Base-by-base conservation (phyloP, 2,888 invertebrate genomes). In the Lasioglossum marginatum region DNA sequence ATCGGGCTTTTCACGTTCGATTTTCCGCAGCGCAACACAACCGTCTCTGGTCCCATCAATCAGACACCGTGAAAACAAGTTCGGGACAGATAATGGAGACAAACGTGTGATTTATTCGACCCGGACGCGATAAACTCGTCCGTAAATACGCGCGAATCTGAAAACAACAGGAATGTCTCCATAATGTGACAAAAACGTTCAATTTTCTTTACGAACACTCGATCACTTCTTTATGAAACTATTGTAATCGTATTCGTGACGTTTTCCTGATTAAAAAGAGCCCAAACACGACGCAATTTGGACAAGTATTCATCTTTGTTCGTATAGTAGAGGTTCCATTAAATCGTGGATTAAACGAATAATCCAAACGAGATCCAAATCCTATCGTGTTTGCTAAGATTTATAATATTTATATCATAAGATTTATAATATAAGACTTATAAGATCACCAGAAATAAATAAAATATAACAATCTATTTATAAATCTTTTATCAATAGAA, bases 71-170 rank as follows among this genome's bases (percentile, higher is more conserved):
- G 23, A 14, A 48, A 70, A 70, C 43, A 70, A 23, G 34, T 31
- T 34, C 16, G n/a, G 31, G 37, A 48, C 43, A 70, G 82, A 82
- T 82, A 82, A 45, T 12, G n/a, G 14, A n/a, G 74, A 70, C 70
- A 81, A 75, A 12, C 80, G 63, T 5, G 27, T 66, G 34, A 60
- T 77, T 77, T 81, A 71, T 70, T n/a, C 43, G 31, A n/a, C 63
- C n/a, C 40, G 45, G 40, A 19, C n/a, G 68, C 37, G 66, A 72
- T 80, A 80, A 82, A 52, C 57, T 23, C 34, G 66, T 12, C 66
- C 31, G 6, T 23, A 57, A 82, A 45, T 45, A 73, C 66, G 19
- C 16, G 14, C 43, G 19, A 80, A 12, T 77, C 66, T 16, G 66
- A 19, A 68, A 37, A 37, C 12, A 52, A 40, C 19, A 37, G 19